A percentile compares a stretch with the other conserved stretches of the same genome.
Conservation (phyloP, 2,888 invertebrate species). For the Smittia sp. region DNA sequence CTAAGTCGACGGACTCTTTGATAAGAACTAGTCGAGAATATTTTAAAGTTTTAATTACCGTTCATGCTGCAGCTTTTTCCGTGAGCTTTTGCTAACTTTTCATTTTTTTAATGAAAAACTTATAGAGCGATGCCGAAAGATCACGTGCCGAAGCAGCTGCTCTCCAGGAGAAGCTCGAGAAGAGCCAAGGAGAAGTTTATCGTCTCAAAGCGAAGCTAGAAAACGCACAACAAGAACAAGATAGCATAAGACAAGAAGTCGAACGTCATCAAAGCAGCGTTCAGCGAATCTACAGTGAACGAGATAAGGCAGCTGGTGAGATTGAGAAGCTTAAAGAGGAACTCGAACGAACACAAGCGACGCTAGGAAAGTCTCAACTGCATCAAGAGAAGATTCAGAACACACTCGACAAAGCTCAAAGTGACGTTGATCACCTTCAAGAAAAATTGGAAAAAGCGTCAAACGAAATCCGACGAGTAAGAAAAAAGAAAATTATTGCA, state of each 20-base stretch:
- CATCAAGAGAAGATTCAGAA: constrained; percentile 91
- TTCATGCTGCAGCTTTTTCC: too few species aligned
- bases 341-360: constrained; percentile 82
- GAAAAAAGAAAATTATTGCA: constrained; percentile 44
- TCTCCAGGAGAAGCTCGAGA: constrained; percentile 88
- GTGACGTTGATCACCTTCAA: constrained; percentile 84
- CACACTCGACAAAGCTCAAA: constrained; percentile 82
- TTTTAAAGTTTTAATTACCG: not conserved
- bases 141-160: constrained; percentile 78
- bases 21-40: not conserved
- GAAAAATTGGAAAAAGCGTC: constrained; percentile 81
- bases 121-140: constrained; percentile 75
- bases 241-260: constrained; percentile 87
- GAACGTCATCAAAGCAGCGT: constrained; percentile 81
- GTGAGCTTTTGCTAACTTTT: too few species aligned
- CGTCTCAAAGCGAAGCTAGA: constrained; percentile 89
- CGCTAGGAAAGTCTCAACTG: constrained; percentile 84
- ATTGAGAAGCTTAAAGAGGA: constrained; percentile 85
- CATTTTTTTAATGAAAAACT: not conserved
- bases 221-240: constrained; percentile 92
- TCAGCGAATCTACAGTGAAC: constrained; percentile 80
- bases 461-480: constrained; percentile 77
- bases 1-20: not conserved
- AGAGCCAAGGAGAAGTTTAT: constrained; percentile 92
- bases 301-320: constrained; percentile 81